A percentile compares a stretch with the other conserved stretches of the same genome.
Evolutionary conservation across 1,140 invertebrate genomes (phyloP).

Genomic region (Zaprionus capensis): DNA sequence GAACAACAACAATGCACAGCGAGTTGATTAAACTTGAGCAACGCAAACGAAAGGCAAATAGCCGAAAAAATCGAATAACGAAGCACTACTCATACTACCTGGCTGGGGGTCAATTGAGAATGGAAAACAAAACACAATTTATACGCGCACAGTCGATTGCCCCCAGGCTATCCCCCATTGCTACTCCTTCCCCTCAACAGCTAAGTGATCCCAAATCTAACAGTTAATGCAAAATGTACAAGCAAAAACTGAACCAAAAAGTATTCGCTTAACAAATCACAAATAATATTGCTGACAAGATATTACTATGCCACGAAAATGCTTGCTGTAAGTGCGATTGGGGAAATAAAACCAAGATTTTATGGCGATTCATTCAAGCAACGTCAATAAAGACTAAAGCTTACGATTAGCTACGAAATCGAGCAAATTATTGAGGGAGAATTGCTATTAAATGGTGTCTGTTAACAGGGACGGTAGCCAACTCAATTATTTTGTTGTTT

Average conservation of each 20-base stretch:
- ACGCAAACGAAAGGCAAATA: not conserved
- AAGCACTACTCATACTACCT: constrained; percentile 27
- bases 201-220: not conserved
- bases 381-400: constrained; percentile 15
- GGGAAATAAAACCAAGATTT: constrained; percentile 12
- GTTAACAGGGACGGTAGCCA: not conserved
- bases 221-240: constrained; percentile 17
- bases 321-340: constrained; percentile 7
- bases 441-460: not conserved
- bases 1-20: constrained; percentile 36
- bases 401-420: constrained; percentile 6
- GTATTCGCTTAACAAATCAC: constrained; percentile 14
- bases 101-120: constrained; percentile 51
- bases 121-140: constrained; percentile 62
- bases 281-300: constrained; percentile 13
- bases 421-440: not conserved
- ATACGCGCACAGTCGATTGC: constrained; percentile 18
- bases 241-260: not conserved
- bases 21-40: constrained; percentile 74
- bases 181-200: not conserved
- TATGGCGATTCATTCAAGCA: constrained; percentile 13
- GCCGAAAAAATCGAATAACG: no score
- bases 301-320: not conserved
- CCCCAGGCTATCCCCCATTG: not conserved
- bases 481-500: not conserved